phyloP scores from a whole-genome alignment of 2,797 vertebrate genomes.

The Pteropus rufus region DNA sequence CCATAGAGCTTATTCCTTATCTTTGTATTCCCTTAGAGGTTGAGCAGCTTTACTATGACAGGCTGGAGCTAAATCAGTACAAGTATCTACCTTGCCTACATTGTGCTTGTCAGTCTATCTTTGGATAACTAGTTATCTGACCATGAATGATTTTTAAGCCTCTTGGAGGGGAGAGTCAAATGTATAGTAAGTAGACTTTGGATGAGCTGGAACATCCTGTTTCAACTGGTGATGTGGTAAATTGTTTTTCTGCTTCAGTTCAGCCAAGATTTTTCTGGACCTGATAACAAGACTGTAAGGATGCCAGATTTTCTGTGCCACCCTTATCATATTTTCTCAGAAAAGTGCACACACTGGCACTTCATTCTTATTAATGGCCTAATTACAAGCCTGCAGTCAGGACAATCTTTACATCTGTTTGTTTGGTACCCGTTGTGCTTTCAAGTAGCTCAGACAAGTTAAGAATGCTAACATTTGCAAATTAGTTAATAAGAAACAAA shows the following conservation, averaged over 20 bases:
- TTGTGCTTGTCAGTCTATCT: slow-evolving; percentile 34
- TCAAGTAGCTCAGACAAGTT: not conserved
- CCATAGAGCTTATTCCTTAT: slow-evolving; percentile 49
- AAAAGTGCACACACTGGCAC: slow-evolving; percentile 44
- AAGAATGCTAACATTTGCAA: slow-evolving; percentile 41
- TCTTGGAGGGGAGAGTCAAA: slow-evolving; percentile 49
- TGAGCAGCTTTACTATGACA: slow-evolving; percentile 6
- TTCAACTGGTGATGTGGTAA: slow-evolving; percentile 75
- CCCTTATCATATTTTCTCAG: slow-evolving; percentile 66
- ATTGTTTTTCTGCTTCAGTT: slow-evolving; percentile 79
- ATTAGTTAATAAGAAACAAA: slow-evolving; percentile 12
- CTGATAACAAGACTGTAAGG: slow-evolving; percentile 60
- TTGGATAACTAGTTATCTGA: slow-evolving; percentile 48
- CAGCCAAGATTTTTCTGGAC: slow-evolving; percentile 70
- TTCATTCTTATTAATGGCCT: slow-evolving; percentile 56
- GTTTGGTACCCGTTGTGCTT: not conserved
- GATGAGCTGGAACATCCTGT: slow-evolving; percentile 61
- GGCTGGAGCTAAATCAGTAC: slow-evolving; percentile 34
- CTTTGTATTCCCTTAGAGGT: slow-evolving; percentile 16
- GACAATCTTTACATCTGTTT: slow-evolving; percentile 52
- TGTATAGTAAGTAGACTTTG: slow-evolving; percentile 56
- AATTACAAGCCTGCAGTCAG: slow-evolving; percentile 18
- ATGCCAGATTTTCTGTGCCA: slow-evolving; percentile 58
- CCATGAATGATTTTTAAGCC: slow-evolving; percentile 46
- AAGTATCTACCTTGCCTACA: slow-evolving; percentile 40